Evolutionary conservation across 2,113 vertebrate species (phyloP).

Genomic region (Bujurquina vittata): DNA sequence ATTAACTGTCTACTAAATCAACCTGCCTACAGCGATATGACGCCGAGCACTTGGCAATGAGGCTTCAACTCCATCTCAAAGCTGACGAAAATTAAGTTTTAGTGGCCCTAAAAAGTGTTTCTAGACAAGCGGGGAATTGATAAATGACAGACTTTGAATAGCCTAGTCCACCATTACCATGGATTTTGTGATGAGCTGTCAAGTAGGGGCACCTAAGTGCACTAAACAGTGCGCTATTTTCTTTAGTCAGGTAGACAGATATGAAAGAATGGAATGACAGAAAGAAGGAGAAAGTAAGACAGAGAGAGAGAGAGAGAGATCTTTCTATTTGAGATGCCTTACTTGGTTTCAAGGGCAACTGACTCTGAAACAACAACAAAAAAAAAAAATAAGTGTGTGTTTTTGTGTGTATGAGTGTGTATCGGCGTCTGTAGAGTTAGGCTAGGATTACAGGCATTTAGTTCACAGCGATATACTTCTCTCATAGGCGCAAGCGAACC

Average conservation of each 20-base stretch:
- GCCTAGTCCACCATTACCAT: conserved; percentile 22
- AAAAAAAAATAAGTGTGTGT: conserved; percentile 51
- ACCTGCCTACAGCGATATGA: conserved; percentile 9
- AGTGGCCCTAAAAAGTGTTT: conserved; percentile 16
- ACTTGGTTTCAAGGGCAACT: conserved; percentile 70
- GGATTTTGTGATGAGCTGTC: conserved; percentile 55
- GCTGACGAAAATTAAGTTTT: conserved; percentile 44
- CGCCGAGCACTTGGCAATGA: conserved; percentile 13
- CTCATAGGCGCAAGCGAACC: conserved; percentile 44
- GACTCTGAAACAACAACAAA: conserved; percentile 67
- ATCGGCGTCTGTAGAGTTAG: conserved; percentile 40
- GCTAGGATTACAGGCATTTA: conserved; percentile 71
- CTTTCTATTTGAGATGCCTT: conserved; percentile 51
- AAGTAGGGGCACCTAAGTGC: conserved; percentile 34
- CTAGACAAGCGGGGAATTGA: conserved; percentile 17
- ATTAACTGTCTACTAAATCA: conserved; percentile 13
- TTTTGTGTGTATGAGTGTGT: conserved; percentile 25
- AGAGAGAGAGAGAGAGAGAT: conserved; percentile 2
- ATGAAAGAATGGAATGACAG: neutral
- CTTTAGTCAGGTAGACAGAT: conserved; percentile 17
- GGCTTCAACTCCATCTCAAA: conserved; percentile 11
- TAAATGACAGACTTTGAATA: conserved; percentile 48
- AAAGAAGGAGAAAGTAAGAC: neutral
- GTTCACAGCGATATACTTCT: conserved; percentile 67
- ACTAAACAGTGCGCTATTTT: conserved; percentile 28